These are phyloP conservation scores for Drosophila saltans DNA, from an alignment of 1,140 invertebrate species.

Conservation along the genomic window DNA sequence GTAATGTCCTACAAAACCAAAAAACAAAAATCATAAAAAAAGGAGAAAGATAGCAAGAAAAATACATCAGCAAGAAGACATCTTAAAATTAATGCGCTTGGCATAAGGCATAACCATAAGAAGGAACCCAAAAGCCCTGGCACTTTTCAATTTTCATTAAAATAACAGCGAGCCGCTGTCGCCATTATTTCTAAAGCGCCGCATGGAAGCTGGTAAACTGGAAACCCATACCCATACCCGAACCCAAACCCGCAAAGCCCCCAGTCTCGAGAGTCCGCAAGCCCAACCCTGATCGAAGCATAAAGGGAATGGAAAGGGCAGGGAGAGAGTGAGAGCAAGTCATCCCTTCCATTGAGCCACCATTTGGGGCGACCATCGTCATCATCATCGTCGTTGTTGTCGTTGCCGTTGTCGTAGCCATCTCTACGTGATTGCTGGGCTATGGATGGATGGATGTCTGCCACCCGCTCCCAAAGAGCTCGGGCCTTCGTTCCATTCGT, in stretches of 20 bases:
- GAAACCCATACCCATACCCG: background rate
- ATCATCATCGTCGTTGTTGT: constrained; percentile 49
- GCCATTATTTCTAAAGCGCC: constrained; percentile 59
- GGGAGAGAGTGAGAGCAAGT: constrained; percentile 3
- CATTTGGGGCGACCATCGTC: constrained; percentile 48
- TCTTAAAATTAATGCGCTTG: constrained; percentile 72
- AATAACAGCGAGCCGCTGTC: constrained; percentile 73
- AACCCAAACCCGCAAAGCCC: background rate
- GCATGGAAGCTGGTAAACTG: constrained; percentile 17
- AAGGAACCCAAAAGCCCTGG: constrained; percentile 30
- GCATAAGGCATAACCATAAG: constrained; percentile 38
- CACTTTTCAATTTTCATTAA: constrained; percentile 83
- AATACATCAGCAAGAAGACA: constrained; percentile 44
- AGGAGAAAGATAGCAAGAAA: background rate
- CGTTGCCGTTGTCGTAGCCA: constrained; percentile 45
- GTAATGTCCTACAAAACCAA: too few species aligned
- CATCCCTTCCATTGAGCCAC: constrained; percentile 3
- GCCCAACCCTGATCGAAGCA: constrained; percentile 22
- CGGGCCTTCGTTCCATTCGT: constrained; percentile 68
- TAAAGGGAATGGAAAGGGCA: background rate
- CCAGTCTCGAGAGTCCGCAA: constrained; percentile 18
- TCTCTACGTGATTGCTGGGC: constrained; percentile 71
- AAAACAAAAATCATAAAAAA: constrained; percentile 6
- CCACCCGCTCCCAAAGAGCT: constrained; percentile 21
- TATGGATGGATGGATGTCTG: constrained; percentile 50